Evolutionary conservation across 1,140 invertebrate genomes (phyloP), one percentile per base, ranked within the genome.

Genomic region (Lepidurus couesii): DNA sequence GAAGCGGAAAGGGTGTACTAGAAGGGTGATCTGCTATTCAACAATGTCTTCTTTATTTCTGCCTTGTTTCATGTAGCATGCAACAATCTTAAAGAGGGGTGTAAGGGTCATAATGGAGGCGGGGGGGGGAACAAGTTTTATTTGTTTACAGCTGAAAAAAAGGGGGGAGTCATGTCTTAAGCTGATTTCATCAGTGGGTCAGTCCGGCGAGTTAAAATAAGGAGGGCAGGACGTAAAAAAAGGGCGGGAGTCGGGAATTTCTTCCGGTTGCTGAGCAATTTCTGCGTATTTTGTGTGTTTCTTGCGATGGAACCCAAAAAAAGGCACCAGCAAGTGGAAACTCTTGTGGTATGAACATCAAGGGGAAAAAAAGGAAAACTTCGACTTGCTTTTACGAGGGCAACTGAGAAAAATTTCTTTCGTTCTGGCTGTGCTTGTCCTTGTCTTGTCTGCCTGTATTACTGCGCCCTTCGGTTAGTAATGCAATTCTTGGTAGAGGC

Each of bases 401-500:
- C 53, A 13, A 65, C 53, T 65, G 53, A 21, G 53, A 65, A 65
- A 65, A 21, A 21, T 65, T 65, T 21, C 8, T 65, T 65, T 21
- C 3, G 3, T 0, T 7, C 13, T 65, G 16, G 21, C 53, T 65
- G n/a, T 65, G 53, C 53, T 65, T 65, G 53, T 65, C 53, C 53
- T 65, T 65, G 16, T 65, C 53, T 65, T 65, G 53, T 65, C 53
- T 65, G 53, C 21, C 8, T 13, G 53, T 65, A 65, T 65, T 65
- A 65, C 53, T 65, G 53, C 53, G 21, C n/a, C 53, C 53, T 65
- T 21, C 53, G 53, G 53, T 21, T 21, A 65, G 53, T 65, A 65
- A 65, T 65, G 53, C 21, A 65, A 65, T 65, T 65, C 53, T 21
- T 65, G 53, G 53, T 65, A 65, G 53, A 65, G 53, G 13, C 53